phyloP scores from a whole-genome alignment of 2,888 invertebrate species.

The Dendrolimus houi region DNA sequence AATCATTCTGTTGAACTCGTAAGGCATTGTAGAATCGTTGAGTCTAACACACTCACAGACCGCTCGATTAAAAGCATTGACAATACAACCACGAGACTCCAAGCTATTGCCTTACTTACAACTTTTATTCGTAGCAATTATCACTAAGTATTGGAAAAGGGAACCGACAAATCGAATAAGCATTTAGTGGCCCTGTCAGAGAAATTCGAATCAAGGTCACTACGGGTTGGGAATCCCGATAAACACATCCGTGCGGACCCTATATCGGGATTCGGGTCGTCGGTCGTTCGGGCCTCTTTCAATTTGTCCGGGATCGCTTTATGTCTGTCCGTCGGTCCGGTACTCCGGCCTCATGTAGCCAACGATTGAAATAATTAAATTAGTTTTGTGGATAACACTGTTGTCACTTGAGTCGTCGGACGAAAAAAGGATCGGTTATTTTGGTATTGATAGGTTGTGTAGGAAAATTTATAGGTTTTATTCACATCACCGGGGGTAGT shows the following conservation, averaged over 20 bases:
- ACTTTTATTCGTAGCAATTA: too few species aligned
- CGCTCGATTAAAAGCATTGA: too few species aligned
- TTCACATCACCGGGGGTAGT: too few species aligned
- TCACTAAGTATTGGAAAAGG: background rate
- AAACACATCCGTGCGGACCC: slow-evolving; percentile 34
- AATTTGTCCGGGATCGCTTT: slow-evolving; percentile 44
- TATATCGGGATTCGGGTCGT: slow-evolving; percentile 26
- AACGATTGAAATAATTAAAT: slow-evolving; percentile 39
- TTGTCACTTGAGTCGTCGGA: background rate
- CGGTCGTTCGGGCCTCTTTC: slow-evolving; percentile 31
- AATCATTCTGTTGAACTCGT: too few species aligned
- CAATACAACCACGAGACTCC: too few species aligned
- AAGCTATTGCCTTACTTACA: too few species aligned
- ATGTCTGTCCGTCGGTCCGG: slow-evolving; percentile 23
- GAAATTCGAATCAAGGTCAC: slow-evolving; percentile 7
- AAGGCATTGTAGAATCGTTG: too few species aligned
- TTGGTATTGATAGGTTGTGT: too few species aligned
- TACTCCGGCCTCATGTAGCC: slow-evolving; percentile 14
- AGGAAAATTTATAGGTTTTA: too few species aligned
- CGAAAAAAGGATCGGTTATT: background rate
- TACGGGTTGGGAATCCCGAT: slow-evolving; percentile 34
- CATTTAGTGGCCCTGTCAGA: slow-evolving; percentile 1
- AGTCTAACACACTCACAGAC: too few species aligned
- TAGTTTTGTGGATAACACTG: slow-evolving; percentile 21
- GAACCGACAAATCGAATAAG: slow-evolving; percentile 13